Evolutionary conservation across 2,113 vertebrate species (phyloP).

Genomic region (Poeciliopsis prolifica): DNA sequence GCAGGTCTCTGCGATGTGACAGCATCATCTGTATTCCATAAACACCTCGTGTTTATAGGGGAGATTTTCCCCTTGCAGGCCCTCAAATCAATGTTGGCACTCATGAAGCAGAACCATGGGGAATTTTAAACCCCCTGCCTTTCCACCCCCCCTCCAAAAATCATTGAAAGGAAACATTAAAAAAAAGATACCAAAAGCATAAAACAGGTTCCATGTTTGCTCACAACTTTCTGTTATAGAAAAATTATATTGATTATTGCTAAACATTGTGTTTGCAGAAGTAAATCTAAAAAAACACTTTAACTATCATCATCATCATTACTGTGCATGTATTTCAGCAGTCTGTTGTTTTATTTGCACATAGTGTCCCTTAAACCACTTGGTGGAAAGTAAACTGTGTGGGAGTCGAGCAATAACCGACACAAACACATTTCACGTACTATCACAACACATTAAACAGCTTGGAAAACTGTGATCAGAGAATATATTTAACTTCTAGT

Average conservation of each 20-base stretch:
- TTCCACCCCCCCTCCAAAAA: background rate
- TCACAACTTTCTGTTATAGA: conserved; percentile 15
- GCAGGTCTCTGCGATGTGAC: conserved; percentile 41
- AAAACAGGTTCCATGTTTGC: conserved; percentile 15
- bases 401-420: conserved; percentile 34
- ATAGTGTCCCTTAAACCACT: conserved; percentile 28
- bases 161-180: conserved; percentile 47
- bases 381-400: conserved; percentile 30
- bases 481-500: conserved; percentile 19
- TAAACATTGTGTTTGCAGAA: background rate
- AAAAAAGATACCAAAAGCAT: conserved; percentile 1
- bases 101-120: conserved; percentile 62
- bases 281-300: background rate
- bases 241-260: conserved; percentile 5
- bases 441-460: conserved; percentile 36
- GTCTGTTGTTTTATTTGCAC: conserved; percentile 22
- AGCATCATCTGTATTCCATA: conserved; percentile 76
- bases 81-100: conserved; percentile 74
- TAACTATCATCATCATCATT: background rate
- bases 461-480: conserved; percentile 32
- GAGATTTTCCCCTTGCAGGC: conserved; percentile 64
- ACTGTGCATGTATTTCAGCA: conserved; percentile 10
- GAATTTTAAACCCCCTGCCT: conserved; percentile 11
- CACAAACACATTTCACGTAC: conserved; percentile 31
- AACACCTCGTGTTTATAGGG: conserved; percentile 70